Conservation (phyloP, 92 coral and sea anemone species). For the Zoanthus gigantus region DNA sequence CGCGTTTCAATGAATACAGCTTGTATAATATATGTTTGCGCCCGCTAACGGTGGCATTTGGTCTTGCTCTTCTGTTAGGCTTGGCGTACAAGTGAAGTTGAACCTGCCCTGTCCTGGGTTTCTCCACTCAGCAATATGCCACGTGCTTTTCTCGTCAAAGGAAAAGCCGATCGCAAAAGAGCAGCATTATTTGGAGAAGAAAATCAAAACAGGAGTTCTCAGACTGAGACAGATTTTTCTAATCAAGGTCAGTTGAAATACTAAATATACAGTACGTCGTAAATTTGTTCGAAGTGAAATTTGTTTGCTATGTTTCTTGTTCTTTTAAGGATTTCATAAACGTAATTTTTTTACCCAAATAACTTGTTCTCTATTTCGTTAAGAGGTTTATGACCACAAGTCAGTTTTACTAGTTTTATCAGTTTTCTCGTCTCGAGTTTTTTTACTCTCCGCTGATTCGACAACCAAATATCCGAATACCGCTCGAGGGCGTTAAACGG, state of each 20-base stretch:
- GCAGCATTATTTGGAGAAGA: constrained; percentile 49
- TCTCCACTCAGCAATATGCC: constrained; percentile 75
- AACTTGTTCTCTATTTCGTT: neutral
- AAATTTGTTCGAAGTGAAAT: constrained; percentile 16
- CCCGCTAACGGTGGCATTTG: constrained; percentile 55
- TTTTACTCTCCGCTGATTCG: constrained; percentile 42
- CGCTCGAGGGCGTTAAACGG: constrained; percentile 33
- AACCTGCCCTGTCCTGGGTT: constrained; percentile 46
- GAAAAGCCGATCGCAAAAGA: constrained; percentile 71
- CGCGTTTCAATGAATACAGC: constrained; percentile 33
- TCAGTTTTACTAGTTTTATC: constrained; percentile 27
- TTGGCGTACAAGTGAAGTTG: constrained; percentile 38
- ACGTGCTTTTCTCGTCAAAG: constrained; percentile 83
- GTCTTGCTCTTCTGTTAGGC: constrained; percentile 18
- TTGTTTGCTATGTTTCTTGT: constrained; percentile 38
- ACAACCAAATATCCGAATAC: constrained; percentile 21
- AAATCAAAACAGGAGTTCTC: constrained; percentile 47
- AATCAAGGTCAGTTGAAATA: constrained; percentile 42
- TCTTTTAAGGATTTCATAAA: neutral
- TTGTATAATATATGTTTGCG: constrained; percentile 31
- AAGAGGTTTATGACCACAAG: neutral
- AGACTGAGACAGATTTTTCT: constrained; percentile 26
- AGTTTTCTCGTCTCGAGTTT: constrained; percentile 24
- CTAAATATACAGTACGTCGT: constrained; percentile 8
- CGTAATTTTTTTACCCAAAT: neutral